phyloP scores from a whole-genome alignment of 1,140 invertebrate genomes.

The Cotesia chilonis region DNA sequence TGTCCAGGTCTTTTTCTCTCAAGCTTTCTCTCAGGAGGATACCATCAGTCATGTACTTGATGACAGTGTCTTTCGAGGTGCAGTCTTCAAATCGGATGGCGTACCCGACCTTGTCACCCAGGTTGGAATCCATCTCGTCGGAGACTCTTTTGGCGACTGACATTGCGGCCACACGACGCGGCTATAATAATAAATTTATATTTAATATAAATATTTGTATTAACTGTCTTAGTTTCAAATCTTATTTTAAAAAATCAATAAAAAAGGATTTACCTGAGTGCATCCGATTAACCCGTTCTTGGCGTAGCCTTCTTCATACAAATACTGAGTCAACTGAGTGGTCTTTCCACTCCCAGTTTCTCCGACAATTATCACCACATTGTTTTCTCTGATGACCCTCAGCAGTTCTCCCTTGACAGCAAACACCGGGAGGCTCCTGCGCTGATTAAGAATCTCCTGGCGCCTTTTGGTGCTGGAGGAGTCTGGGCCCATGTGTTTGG shows the following conservation, averaged over 20 bases:
- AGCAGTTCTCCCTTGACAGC: conserved; percentile 93
- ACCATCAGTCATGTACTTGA: conserved; percentile 99
- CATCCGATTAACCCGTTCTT: conserved; percentile 94
- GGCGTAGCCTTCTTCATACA: conserved; percentile 98
- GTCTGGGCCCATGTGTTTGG: conserved; percentile 83
- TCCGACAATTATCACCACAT: conserved; percentile 94
- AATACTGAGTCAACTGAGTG: conserved; percentile 97
- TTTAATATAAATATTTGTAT: no score
- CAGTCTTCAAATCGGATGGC: conserved; percentile 99
- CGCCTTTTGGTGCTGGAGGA: conserved; percentile 88
- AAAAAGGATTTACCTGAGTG: conserved; percentile 68
- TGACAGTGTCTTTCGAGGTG: conserved; percentile 92
- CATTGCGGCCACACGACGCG: conserved; percentile 97
- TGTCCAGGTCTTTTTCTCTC: conserved; percentile 92
- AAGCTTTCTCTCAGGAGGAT: conserved; percentile 95
- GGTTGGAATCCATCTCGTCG: conserved; percentile 93
- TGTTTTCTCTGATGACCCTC: conserved; percentile 94
- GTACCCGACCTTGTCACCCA: conserved; percentile 96
- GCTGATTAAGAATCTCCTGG: conserved; percentile 86
- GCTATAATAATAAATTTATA: conserved; percentile 53
- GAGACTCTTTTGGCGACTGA: conserved; percentile 98
- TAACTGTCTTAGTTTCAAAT: no score
- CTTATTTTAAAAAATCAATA: no score
- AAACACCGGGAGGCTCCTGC: conserved; percentile 94
- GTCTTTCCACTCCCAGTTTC: conserved; percentile 99